Percentiles rank a stretch among this genome's conserved stretches.
Evolutionary conservation across 2,797 vertebrate genomes (phyloP).

Genomic region (Sardinella longiceps): DNA sequence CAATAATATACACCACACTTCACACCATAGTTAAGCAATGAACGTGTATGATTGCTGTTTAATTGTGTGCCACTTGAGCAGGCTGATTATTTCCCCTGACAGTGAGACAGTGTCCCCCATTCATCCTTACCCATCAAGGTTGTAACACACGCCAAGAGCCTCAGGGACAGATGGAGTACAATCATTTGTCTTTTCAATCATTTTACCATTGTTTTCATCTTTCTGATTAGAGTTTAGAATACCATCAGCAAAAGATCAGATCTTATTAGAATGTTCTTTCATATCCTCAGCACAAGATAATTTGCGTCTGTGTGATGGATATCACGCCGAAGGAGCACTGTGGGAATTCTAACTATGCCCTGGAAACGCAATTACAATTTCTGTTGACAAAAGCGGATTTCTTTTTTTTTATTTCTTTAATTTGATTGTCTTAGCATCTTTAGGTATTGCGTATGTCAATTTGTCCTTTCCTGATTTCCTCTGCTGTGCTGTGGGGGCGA

Average conservation of each 20-base stretch:
- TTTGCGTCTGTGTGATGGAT: not conserved
- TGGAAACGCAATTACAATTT: not conserved
- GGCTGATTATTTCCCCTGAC: not conserved
- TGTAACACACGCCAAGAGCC: not conserved
- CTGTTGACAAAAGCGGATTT: not conserved
- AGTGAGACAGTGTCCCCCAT: not conserved
- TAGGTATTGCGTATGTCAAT: not conserved
- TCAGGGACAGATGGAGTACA: not conserved
- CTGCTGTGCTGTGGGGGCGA: not conserved
- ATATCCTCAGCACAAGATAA: not conserved
- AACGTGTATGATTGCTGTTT: not conserved
- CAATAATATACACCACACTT: not conserved
- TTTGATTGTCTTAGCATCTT: not conserved
- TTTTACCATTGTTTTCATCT: not conserved
- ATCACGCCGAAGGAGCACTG: too few relatives aligned
- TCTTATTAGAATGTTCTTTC: not conserved
- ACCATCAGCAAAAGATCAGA: not conserved
- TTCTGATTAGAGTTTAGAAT: not conserved
- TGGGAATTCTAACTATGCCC: not conserved
- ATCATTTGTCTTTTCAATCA: slow-evolving; percentile 27
- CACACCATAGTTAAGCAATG: not conserved
- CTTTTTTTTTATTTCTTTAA: not conserved
- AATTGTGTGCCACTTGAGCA: not conserved
- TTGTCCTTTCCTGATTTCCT: not conserved
- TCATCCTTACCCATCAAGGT: not conserved